Percentiles rank a stretch among this genome's conserved stretches.
These are phyloP conservation scores for Nannoperca australis DNA, from an alignment of 2,797 vertebrate species.

Conservation along the genomic window DNA sequence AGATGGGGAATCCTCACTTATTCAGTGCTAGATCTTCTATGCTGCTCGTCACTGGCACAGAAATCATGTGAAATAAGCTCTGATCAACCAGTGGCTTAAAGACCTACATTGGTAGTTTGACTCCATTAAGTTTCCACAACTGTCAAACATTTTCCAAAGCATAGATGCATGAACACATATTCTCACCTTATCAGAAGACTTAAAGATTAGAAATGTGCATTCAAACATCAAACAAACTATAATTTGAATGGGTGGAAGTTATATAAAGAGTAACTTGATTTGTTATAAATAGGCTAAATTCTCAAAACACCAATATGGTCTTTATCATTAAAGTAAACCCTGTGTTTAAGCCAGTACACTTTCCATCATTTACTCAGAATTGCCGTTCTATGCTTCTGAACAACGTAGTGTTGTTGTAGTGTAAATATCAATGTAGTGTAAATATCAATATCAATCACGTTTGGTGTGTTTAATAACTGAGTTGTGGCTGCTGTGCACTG, in stretches of 20 bases:
- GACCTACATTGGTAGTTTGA: background rate
- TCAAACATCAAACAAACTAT: background rate
- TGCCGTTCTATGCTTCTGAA: background rate
- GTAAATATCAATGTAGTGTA: too few relatives aligned
- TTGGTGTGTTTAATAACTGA: background rate
- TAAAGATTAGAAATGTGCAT: background rate
- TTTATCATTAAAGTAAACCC: background rate
- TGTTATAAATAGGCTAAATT: background rate
- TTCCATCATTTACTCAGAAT: background rate
- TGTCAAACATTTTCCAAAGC: background rate
- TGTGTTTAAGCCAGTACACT: background rate
- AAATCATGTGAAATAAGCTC: conserved; percentile 12
- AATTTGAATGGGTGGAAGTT: background rate
- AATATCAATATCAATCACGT: background rate
- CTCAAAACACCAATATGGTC: background rate
- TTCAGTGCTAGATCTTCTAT: conserved; percentile 20
- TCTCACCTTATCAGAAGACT: background rate
- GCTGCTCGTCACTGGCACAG: conserved; percentile 26
- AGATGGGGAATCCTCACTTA: conserved; percentile 29
- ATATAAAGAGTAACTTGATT: background rate
- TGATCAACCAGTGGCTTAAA: conserved; percentile 44
- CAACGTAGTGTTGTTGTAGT: background rate
- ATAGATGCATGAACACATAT: background rate
- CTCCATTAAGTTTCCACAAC: background rate
- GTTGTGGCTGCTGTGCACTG: background rate